These are phyloP conservation scores for Drosophila lacertosa DNA, from an alignment of 1,140 invertebrate genomes.

Conservation along the genomic window DNA sequence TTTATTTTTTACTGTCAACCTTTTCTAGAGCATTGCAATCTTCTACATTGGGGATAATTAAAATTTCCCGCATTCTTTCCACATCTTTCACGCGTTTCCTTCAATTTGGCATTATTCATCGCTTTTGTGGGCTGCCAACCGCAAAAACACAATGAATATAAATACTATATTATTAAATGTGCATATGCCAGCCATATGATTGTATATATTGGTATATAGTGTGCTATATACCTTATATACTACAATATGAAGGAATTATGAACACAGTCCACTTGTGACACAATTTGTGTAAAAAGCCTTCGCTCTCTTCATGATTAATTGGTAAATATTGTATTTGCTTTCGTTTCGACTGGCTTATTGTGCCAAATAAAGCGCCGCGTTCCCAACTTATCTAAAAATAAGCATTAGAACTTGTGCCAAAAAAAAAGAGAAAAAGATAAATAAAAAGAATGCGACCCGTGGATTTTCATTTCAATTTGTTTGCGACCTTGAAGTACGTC, in stretches of 20 bases:
- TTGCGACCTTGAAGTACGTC: conserved; percentile 61
- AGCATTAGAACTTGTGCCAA: conserved; percentile 74
- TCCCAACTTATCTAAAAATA: conserved; percentile 73
- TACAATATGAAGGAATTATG: conserved; percentile 7
- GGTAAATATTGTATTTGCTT: conserved; percentile 39
- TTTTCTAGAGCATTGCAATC: not conserved
- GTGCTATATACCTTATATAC: not conserved
- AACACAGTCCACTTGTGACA: conserved; percentile 28
- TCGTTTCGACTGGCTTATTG: conserved; percentile 30
- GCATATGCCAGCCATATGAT: conserved; percentile 9
- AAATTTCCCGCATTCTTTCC: no score
- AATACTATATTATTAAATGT: conserved; percentile 18
- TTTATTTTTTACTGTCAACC: not conserved
- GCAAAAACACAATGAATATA: conserved; percentile 23
- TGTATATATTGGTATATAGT: not conserved
- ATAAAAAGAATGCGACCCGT: conserved; percentile 18
- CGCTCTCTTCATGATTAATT: conserved; percentile 53
- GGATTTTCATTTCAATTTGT: conserved; percentile 1
- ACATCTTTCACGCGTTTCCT: not conserved
- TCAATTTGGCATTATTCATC: conserved; percentile 20
- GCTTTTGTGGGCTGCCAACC: conserved; percentile 13
- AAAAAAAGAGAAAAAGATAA: conserved; percentile 45
- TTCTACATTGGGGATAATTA: not conserved
- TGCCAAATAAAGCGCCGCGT: conserved; percentile 47
- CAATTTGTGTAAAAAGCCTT: conserved; percentile 48